phyloP scores from a whole-genome alignment of 2,888 invertebrate genomes.

The Drosophila infuscata region DNA sequence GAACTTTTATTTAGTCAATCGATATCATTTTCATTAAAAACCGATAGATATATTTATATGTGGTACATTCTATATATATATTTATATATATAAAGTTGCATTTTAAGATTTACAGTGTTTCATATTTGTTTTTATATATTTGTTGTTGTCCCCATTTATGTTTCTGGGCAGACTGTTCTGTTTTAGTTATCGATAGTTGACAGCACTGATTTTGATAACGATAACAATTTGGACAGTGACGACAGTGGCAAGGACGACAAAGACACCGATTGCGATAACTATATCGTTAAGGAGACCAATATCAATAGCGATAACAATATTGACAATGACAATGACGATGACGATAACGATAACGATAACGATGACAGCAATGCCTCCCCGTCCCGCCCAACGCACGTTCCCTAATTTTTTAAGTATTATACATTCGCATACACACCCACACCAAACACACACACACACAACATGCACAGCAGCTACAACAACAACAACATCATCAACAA shows the following conservation, averaged over 20 bases:
- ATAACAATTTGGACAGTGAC: neutral
- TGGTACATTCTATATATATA: no score
- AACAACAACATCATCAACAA: slow-evolving; percentile 39
- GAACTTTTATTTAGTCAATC: neutral
- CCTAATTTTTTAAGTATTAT: slow-evolving; percentile 59
- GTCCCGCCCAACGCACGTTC: slow-evolving; percentile 52
- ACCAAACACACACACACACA: slow-evolving; percentile 9
- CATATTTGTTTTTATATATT: neutral
- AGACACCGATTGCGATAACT: neutral
- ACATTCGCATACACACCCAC: slow-evolving; percentile 21
- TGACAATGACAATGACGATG: slow-evolving; percentile 4
- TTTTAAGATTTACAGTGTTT: neutral
- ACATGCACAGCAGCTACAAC: slow-evolving; percentile 47
- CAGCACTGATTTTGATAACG: neutral
- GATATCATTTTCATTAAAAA: neutral
- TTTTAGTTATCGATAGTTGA: neutral
- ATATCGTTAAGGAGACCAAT: neutral
- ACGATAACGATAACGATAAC: slow-evolving; percentile 16
- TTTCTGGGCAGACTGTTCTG: neutral
- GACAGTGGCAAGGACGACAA: neutral
- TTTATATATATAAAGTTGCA: neutral
- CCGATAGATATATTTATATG: no score
- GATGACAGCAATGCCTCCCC: slow-evolving; percentile 25
- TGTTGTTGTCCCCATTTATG: neutral
- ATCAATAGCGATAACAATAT: slow-evolving; percentile 3